Conservation (phyloP, 2,888 invertebrate genomes). For the Xylota segnis region DNA sequence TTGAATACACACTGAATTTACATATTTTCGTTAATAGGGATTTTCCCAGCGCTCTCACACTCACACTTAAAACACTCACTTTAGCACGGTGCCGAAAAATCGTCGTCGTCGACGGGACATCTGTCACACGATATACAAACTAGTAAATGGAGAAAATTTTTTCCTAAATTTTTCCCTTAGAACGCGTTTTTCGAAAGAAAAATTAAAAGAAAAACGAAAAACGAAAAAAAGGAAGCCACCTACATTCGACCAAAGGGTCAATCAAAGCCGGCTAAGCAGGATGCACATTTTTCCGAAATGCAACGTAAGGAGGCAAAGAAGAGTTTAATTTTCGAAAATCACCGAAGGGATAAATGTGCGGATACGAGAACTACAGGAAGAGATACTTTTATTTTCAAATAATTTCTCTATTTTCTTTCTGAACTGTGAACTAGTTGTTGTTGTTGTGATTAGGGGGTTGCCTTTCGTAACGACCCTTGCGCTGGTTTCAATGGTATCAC, state of each 20-base stretch:
- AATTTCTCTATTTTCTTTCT: slow-evolving; percentile 54
- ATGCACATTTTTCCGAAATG: slow-evolving; percentile 48
- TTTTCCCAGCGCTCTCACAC: slow-evolving; percentile 75
- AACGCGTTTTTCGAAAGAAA: slow-evolving; percentile 36
- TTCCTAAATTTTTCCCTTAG: slow-evolving; percentile 1
- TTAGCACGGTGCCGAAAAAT: slow-evolving; percentile 70
- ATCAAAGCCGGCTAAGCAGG: slow-evolving; percentile 57
- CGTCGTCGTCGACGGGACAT: slow-evolving; percentile 66
- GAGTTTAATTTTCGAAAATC: slow-evolving; percentile 43
- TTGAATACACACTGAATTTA: slow-evolving; percentile 77
- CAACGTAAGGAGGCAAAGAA: slow-evolving; percentile 33
- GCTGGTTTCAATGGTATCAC: slow-evolving; percentile 74
- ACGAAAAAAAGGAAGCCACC: slow-evolving; percentile 35
- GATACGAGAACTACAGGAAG: slow-evolving; percentile 17
- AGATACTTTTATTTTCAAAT: slow-evolving; percentile 51
- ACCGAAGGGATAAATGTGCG: slow-evolving; percentile 45
- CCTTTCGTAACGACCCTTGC: slow-evolving; percentile 69
- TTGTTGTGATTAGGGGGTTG: slow-evolving; percentile 66
- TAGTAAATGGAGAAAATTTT: slow-evolving; percentile 39
- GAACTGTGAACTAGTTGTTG: slow-evolving; percentile 55
- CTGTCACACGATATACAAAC: slow-evolving; percentile 67
- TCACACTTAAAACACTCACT: slow-evolving; percentile 71
- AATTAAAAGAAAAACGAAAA: slow-evolving; percentile 8
- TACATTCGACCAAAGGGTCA: slow-evolving; percentile 44
- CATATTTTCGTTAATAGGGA: slow-evolving; percentile 76